Base-by-base conservation (phyloP, 2,113 vertebrate species). In the Okapia johnstoni region DNA sequence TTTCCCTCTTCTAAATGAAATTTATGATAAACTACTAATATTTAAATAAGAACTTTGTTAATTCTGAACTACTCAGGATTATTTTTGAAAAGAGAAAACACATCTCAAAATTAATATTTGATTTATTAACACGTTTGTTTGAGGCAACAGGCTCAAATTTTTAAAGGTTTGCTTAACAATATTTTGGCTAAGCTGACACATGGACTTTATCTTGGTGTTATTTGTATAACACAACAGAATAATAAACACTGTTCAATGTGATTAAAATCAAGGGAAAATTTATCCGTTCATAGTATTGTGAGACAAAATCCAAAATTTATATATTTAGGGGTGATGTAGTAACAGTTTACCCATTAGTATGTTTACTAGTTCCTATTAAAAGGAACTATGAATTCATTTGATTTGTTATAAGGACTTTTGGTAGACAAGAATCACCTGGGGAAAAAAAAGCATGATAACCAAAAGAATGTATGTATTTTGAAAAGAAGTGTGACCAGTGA, bases 1-100 rank as follows among this genome's bases (percentile, higher is more conserved):
- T 19, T 95, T 60, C 28, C 8, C 10, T 48, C 93, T 96, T 57
- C 33, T 92, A 30, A 61, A n/a, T 73, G 94, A 46, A 94, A 43
- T 70, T 91, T 84, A 54, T 92, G 14, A 93, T 70, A 61, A 96
- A 70, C 26, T 88, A 33, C 8, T 70, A 93, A 83, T 94, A 93
- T 80, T 94, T 95, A 85, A 92, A 48, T 91, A 76, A 84, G 3
- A 79, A 21, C 4, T 77, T 43, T 57, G 5, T 33, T 93, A 84
- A 89, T 80, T 95, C 26, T 88, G 26, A 92, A 76, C 11, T 11
- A 5, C 2, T 17, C 15, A 90, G 28, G 88, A 88, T 92, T 96
- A 87, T 93, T 93, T 98, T 79, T 94, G 21, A 70, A 92, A 52
- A 92, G 54, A 95, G 43, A 96, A 96, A 96, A 70, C 36, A 63